Evolutionary conservation across 2,888 invertebrate genomes (phyloP).

Genomic region (Drosophila meridiana): DNA sequence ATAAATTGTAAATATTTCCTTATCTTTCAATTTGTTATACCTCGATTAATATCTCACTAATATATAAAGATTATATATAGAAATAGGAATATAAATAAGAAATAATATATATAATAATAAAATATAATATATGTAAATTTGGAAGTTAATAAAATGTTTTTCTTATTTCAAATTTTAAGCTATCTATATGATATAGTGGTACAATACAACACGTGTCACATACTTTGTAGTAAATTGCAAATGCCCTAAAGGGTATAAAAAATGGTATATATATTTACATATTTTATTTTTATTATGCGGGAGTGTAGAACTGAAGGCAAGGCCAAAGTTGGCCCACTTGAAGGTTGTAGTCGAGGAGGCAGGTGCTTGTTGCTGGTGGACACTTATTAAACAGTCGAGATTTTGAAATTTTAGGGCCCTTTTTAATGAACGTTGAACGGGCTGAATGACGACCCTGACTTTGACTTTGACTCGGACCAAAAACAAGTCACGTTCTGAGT

Average conservation of each 20-base stretch:
- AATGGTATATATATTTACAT: not conserved
- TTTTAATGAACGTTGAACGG: not conserved
- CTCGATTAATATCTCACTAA: too few relatives aligned
- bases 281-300: not conserved
- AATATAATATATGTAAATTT: too few relatives aligned
- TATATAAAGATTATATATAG: too few relatives aligned
- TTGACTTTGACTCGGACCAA: constrained; percentile 58
- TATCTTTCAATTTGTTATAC: too few relatives aligned
- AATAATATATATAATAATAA: too few relatives aligned
- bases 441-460: constrained; percentile 64
- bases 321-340: constrained; percentile 47
- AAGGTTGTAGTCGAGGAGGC: constrained; percentile 11
- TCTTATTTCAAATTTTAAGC: too few relatives aligned
- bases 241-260: not conserved
- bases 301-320: constrained; percentile 13
- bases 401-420: constrained; percentile 18
- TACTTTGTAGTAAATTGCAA: not conserved
- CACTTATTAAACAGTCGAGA: constrained; percentile 22
- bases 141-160: too few relatives aligned
- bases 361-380: constrained; percentile 3
- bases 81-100: too few relatives aligned
- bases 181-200: too few relatives aligned
- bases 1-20: too few relatives aligned
- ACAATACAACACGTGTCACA: too few relatives aligned
- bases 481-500: constrained; percentile 66